phyloP scores from a whole-genome alignment of 2,888 invertebrate genomes.

The Cerceris ruficornis region DNA sequence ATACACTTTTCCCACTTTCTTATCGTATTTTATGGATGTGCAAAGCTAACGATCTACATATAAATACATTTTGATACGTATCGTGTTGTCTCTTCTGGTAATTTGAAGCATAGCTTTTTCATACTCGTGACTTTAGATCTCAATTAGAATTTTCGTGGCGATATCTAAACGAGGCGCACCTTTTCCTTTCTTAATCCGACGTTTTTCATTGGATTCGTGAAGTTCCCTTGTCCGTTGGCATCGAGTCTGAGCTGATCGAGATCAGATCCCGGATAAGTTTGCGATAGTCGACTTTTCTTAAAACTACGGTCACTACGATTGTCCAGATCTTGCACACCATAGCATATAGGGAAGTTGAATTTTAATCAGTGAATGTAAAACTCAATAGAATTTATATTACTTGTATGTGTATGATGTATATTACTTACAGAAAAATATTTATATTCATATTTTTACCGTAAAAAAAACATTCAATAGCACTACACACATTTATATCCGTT shows the following conservation, averaged over 20 bases:
- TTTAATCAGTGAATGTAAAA: too few species aligned
- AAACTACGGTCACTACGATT: too few species aligned
- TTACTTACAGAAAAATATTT: too few species aligned
- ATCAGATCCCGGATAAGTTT: slow-evolving; percentile 10
- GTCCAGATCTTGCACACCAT: too few species aligned
- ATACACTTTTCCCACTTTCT: background rate
- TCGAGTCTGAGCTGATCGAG: slow-evolving; percentile 40
- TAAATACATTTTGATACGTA: background rate
- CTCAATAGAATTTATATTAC: too few species aligned
- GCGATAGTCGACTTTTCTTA: background rate
- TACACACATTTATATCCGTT: too few species aligned
- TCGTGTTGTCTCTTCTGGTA: background rate
- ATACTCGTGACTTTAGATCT: background rate
- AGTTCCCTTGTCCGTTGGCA: slow-evolving; percentile 39
- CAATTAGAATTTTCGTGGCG: background rate
- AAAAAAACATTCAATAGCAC: too few species aligned
- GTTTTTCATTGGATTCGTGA: slow-evolving; percentile 36
- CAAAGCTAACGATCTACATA: too few species aligned
- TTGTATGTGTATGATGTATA: too few species aligned
- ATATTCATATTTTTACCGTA: too few species aligned
- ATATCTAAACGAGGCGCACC: background rate
- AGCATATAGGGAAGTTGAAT: too few species aligned
- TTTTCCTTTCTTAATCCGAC: slow-evolving; percentile 15
- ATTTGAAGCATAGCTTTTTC: background rate
- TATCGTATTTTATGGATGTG: background rate